Evolutionary conservation across 2,797 vertebrate genomes (phyloP), one percentile per base, ranked within the genome.

Genomic region (Oreochromis mossambicus): DNA sequence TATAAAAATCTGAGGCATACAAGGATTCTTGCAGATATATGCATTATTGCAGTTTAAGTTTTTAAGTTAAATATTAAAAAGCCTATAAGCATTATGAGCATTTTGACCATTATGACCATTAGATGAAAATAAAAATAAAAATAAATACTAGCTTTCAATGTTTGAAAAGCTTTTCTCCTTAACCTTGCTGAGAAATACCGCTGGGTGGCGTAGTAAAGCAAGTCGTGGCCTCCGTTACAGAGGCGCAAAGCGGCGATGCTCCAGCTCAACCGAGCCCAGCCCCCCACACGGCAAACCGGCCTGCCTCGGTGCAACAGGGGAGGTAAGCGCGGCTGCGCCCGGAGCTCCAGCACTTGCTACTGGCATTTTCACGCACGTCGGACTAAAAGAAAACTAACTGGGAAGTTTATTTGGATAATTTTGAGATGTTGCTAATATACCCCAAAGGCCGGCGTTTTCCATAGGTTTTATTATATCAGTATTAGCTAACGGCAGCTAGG

Each of bases 251-350:
- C 93, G 91, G 92, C 86, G 87, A 90, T 66, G 80, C 88, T 91
- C 83, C 83, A 63, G 87, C 90, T 80, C 82, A 63, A 78, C 87
- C 77, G 41, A 81, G 92, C 95, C 95, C 95, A 94, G 92, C 94
- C 94, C 94, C 94, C 93, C 83, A 91, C 92, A 88, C 92, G 43
- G 84, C 87, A 85, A 83, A 86, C 94, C 94, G 88, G 94, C 92
- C 94, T 94, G 93, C 87, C 92, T 92, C 90, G 41, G 86, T 82
- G 90, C 87, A 84, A 88, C 88, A 61, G 84, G 86, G 83, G 92
- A 91, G 92, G 90, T 88, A 91, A 93, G 82, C 91, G 89, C 93
- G 92, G 89, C 88, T 90, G 91, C 86, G 81, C 85, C 86, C 41
- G 82, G 82, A 88, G 78, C 87, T 83, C 75, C 51, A 26, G 55